Percentiles rank a stretch among this genome's conserved stretches.
Evolutionary conservation across 1,140 invertebrate species (phyloP).

Genomic region (Macrobrachium nipponense): DNA sequence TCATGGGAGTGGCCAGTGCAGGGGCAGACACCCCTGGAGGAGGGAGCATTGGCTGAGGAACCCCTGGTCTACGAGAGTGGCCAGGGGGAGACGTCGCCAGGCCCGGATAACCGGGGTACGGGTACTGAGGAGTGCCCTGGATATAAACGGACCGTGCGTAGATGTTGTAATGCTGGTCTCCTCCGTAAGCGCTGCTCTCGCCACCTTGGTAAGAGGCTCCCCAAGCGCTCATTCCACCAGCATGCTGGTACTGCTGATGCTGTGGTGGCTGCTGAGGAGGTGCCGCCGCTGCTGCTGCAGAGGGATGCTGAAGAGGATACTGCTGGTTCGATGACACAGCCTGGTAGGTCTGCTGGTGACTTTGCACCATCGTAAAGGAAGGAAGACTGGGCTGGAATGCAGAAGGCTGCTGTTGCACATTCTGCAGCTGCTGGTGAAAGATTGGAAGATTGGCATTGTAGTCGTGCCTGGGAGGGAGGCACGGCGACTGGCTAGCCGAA

Average conservation of each 20-base stretch:
- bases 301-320: neutral
- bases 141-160: conserved; percentile 44
- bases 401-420: conserved; percentile 15
- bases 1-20: conserved; percentile 7
- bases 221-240: neutral
- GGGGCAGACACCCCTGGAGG: conserved; percentile 65
- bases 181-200: conserved; percentile 14
- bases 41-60: neutral
- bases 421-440: conserved; percentile 17
- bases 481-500: neutral
- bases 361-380: neutral
- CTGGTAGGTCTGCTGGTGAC: conserved; percentile 18
- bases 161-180: conserved; percentile 47
- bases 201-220: conserved; percentile 9
- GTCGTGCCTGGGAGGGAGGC: neutral
- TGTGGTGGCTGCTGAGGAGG: neutral
- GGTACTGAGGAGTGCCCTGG: conserved; percentile 28
- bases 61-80: neutral
- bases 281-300: no score
- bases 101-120: conserved; percentile 1
- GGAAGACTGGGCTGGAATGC: conserved; percentile 5
- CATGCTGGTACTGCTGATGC: conserved; percentile 29
- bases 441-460: conserved; percentile 34
- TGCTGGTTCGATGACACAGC: neutral
- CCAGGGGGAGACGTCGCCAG: neutral